Conservation (phyloP, 2,888 invertebrate genomes). For the Phaonia tiefii region DNA sequence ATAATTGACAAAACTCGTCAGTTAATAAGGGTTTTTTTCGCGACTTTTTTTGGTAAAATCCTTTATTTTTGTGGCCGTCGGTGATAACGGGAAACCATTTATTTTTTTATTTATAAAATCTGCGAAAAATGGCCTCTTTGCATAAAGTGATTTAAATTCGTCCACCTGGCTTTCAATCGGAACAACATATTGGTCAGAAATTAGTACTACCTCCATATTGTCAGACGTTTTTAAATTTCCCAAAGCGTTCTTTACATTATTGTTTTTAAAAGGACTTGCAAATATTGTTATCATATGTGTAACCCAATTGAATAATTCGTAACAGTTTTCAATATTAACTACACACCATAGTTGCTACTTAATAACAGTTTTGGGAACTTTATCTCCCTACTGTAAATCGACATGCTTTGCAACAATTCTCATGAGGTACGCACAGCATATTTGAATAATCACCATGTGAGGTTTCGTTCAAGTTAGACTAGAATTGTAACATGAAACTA, state of each 20-base stretch:
- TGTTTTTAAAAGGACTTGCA: not conserved
- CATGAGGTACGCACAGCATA: constrained; percentile 40
- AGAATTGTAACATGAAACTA: constrained; percentile 5
- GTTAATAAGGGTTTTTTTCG: not conserved
- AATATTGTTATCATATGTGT: not conserved
- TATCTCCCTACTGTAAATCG: not conserved
- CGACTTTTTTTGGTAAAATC: too few relatives aligned
- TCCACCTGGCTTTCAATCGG: not conserved
- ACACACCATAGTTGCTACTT: not conserved
- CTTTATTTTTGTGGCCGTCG: not conserved
- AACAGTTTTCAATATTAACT: not conserved
- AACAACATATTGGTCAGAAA: not conserved
- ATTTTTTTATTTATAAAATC: too few relatives aligned
- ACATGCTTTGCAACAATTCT: constrained; percentile 28
- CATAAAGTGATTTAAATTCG: not conserved
- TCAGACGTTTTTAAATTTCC: not conserved
- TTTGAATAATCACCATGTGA: constrained; percentile 8
- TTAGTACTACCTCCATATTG: not conserved
- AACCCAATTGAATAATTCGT: constrained; percentile 16
- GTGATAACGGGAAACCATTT: too few relatives aligned
- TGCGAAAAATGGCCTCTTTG: not conserved
- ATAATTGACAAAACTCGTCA: not conserved
- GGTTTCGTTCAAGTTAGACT: not conserved
- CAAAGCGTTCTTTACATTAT: not conserved
- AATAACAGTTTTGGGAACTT: not conserved